phyloP scores from a whole-genome alignment of 2,113 vertebrate genomes.

The Scortum barcoo region DNA sequence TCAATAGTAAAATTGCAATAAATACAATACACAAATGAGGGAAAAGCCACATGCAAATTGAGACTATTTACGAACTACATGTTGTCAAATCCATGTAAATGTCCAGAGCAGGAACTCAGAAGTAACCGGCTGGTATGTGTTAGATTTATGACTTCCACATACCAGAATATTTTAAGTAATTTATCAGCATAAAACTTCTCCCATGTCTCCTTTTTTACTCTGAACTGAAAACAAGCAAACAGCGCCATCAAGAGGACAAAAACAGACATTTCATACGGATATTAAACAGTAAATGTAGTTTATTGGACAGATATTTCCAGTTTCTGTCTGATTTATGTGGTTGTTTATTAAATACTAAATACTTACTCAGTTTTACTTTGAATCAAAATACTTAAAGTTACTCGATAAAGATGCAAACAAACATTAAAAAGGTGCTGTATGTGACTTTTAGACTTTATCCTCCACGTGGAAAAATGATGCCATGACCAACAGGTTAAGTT shows the following conservation, averaged over 20 bases:
- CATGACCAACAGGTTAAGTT: too few species aligned
- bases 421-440: too few species aligned
- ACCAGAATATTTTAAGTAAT: neutral
- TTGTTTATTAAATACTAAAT: too few species aligned
- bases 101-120: neutral
- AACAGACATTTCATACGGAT: neutral
- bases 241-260: neutral
- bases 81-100: neutral
- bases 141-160: neutral
- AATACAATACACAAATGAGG: too few species aligned
- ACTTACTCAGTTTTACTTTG: too few species aligned
- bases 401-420: neutral
- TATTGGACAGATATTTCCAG: neutral
- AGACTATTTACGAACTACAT: neutral
- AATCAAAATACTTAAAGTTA: neutral
- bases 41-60: neutral
- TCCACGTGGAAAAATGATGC: too few species aligned
- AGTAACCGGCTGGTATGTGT: neutral
- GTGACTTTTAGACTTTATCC: too few species aligned
- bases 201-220: neutral
- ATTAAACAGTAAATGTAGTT: neutral
- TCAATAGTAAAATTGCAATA: too few species aligned
- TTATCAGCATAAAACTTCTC: neutral
- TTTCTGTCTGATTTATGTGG: neutral
- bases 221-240: neutral